Evolutionary conservation across 2,888 invertebrate genomes (phyloP).

Genomic region (Noctuana brunneofusca): DNA sequence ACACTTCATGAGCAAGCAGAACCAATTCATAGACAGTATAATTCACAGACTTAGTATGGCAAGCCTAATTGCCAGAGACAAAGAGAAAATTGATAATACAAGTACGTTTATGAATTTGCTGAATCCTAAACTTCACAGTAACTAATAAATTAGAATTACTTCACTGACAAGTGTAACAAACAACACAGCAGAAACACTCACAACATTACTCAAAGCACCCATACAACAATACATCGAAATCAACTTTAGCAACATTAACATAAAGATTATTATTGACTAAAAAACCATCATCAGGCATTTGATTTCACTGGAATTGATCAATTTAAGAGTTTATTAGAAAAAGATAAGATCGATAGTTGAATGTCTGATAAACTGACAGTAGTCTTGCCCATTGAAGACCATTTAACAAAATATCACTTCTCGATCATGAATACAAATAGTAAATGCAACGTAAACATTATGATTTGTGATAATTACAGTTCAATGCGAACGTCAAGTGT

Average conservation of each 20-base stretch:
- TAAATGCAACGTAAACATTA: slow-evolving; percentile 60
- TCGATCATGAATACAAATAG: slow-evolving; percentile 47
- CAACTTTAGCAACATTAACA: slow-evolving; percentile 42
- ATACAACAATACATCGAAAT: slow-evolving; percentile 39
- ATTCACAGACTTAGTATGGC: not conserved
- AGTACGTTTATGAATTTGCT: slow-evolving; percentile 29
- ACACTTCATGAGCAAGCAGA: not conserved
- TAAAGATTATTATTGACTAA: slow-evolving; percentile 43
- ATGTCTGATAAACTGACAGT: slow-evolving; percentile 18
- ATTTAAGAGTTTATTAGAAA: slow-evolving; percentile 30
- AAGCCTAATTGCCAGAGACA: not conserved
- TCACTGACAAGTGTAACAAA: slow-evolving; percentile 63
- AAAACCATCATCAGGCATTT: slow-evolving; percentile 32
- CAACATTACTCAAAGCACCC: slow-evolving; percentile 40
- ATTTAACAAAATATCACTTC: slow-evolving; percentile 54
- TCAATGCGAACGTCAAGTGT: slow-evolving; percentile 53
- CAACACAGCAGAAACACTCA: slow-evolving; percentile 60
- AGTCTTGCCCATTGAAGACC: slow-evolving; percentile 40
- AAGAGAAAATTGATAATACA: slow-evolving; percentile 5
- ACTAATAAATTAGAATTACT: slow-evolving; percentile 61
- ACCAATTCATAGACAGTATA: too few relatives aligned
- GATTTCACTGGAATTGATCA: slow-evolving; percentile 6
- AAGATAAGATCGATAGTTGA: slow-evolving; percentile 17
- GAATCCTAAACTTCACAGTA: slow-evolving; percentile 40
- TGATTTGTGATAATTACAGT: slow-evolving; percentile 69